phyloP scores from a whole-genome alignment of 2,888 invertebrate genomes.

The Athalia cordata region DNA sequence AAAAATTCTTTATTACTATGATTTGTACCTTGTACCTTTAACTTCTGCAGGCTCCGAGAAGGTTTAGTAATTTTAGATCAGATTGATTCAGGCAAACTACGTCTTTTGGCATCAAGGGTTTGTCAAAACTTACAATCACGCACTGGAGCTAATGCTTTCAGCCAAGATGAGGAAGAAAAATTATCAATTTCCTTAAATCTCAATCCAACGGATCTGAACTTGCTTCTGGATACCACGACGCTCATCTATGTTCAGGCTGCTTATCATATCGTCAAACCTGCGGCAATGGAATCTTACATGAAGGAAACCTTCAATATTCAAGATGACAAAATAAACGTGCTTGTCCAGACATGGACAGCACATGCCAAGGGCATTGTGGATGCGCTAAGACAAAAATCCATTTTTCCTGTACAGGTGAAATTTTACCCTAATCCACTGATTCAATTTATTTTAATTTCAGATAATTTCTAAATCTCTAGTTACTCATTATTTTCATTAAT shows the following conservation, averaged over 20 bases:
- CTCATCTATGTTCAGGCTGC: constrained; percentile 64
- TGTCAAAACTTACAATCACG: constrained; percentile 61
- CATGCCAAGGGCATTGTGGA: constrained; percentile 65
- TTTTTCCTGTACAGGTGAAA: constrained; percentile 65
- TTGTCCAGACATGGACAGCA: constrained; percentile 64
- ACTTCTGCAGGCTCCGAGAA: constrained; percentile 57
- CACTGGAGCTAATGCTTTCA: constrained; percentile 59
- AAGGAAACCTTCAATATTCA: constrained; percentile 59
- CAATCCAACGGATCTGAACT: constrained; percentile 58
- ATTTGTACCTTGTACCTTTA: not conserved
- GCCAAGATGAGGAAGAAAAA: constrained; percentile 64
- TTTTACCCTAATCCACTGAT: not conserved
- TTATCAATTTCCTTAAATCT: constrained; percentile 62
- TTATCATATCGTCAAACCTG: constrained; percentile 61
- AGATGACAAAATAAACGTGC: constrained; percentile 62
- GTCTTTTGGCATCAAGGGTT: constrained; percentile 63
- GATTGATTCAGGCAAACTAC: constrained; percentile 65
- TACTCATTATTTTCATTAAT: not conserved
- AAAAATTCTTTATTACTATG: not conserved
- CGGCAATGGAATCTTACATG: constrained; percentile 60
- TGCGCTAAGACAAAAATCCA: constrained; percentile 61
- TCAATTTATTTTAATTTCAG: not conserved
- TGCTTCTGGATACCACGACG: constrained; percentile 60
- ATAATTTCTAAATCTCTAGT: not conserved
- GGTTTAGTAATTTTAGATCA: constrained; percentile 61